Conservation (phyloP, 2,797 vertebrate species). For the Petrocephalus schoutedeni region DNA sequence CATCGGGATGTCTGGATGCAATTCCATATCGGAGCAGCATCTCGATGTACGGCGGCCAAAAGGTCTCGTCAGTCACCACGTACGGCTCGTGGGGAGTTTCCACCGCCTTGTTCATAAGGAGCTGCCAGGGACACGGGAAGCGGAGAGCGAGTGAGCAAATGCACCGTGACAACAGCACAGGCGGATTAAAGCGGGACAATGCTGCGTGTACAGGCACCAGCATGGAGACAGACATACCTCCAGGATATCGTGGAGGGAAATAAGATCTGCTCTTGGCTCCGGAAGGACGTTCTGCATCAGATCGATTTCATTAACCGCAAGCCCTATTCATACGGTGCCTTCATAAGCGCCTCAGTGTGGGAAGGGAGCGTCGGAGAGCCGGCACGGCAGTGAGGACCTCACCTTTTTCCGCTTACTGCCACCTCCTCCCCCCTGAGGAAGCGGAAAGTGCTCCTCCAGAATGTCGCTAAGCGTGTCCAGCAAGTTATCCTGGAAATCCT, state of each 20-base stretch:
- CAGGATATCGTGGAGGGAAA: slow-evolving; percentile 65
- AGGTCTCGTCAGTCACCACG: slow-evolving; percentile 60
- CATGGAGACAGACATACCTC: slow-evolving; percentile 52
- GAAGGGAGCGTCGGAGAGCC: not conserved
- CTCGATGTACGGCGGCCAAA: slow-evolving; percentile 89
- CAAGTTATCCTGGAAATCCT: slow-evolving; percentile 55
- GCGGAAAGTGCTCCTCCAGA: slow-evolving; percentile 56
- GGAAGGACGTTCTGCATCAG: slow-evolving; percentile 40
- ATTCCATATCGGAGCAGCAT: slow-evolving; percentile 80
- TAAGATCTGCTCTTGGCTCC: slow-evolving; percentile 42
- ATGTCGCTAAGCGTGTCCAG: slow-evolving; percentile 57
- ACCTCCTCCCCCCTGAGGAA: slow-evolving; percentile 39
- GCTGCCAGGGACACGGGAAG: slow-evolving; percentile 51
- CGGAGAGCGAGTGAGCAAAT: not conserved
- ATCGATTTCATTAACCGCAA: not conserved
- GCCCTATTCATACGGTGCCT: not conserved
- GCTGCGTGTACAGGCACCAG: not conserved
- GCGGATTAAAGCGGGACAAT: not conserved
- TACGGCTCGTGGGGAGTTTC: slow-evolving; percentile 83
- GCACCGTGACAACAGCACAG: not conserved
- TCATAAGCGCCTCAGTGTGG: too few relatives aligned
- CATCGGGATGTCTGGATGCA: slow-evolving; percentile 79
- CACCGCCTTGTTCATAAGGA: slow-evolving; percentile 71
- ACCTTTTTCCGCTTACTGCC: slow-evolving; percentile 60
- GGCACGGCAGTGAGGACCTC: not conserved